Evolutionary conservation across 1,140 invertebrate genomes (phyloP).

Genomic region (Lutraria rhynchaena): DNA sequence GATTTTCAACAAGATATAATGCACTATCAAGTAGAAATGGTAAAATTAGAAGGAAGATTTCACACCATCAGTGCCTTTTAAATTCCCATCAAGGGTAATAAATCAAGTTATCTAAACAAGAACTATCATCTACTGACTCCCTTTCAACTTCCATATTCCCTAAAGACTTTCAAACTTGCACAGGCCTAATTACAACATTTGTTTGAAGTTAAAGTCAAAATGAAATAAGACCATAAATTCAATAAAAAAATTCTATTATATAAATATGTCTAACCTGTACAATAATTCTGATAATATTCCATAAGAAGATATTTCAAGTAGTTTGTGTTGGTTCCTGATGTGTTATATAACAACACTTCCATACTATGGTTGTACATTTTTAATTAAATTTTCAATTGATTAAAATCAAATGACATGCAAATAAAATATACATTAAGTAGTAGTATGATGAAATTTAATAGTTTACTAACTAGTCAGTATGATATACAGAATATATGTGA

Average conservation of each 20-base stretch:
- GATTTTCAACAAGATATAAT: conserved; percentile 41
- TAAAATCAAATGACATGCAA: neutral
- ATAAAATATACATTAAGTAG: neutral
- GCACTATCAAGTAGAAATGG: conserved; percentile 13
- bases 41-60: neutral
- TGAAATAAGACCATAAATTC: neutral
- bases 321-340: conserved; percentile 43
- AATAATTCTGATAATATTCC: conserved; percentile 50
- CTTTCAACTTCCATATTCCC: too few species aligned
- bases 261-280: conserved; percentile 16
- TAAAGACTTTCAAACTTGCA: neutral
- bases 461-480: too few species aligned
- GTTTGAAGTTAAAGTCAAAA: neutral
- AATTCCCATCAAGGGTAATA: conserved; percentile 49
- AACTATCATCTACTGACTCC: neutral
- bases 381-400: neutral
- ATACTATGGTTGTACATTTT: neutral
- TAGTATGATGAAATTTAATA: too few species aligned
- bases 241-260: too few species aligned
- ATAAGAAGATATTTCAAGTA: conserved; percentile 31
- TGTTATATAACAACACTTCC: conserved; percentile 49
- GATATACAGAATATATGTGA: too few species aligned
- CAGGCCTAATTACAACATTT: neutral
- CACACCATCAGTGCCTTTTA: conserved; percentile 25
- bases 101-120: conserved; percentile 52